Conservation (phyloP, 2,797 vertebrate species). For the Danio aesculapii region DNA sequence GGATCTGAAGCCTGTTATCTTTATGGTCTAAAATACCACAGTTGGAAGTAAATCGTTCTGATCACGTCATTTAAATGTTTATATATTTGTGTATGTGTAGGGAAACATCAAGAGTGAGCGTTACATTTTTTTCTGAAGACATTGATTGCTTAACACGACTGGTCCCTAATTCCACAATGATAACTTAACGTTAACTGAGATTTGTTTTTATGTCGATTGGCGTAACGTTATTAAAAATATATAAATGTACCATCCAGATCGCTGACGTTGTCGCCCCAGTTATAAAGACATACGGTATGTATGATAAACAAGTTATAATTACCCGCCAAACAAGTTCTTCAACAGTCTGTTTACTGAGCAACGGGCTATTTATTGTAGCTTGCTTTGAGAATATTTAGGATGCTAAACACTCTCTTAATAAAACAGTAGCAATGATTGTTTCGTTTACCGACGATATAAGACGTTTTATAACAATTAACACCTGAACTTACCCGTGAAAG, state of each 20-base stretch:
- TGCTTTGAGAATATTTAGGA: not conserved
- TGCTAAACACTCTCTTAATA: not conserved
- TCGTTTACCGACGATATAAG: not conserved
- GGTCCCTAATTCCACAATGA: not conserved
- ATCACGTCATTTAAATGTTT: not conserved
- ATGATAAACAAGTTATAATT: not conserved
- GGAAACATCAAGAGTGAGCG: not conserved
- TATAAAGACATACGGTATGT: not conserved
- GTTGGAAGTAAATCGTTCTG: not conserved
- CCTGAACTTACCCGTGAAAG: constrained; percentile 9
- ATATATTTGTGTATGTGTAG: not conserved
- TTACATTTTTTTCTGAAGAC: not conserved
- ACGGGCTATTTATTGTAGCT: not conserved
- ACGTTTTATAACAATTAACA: not conserved
- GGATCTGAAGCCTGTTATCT: constrained; percentile 4
- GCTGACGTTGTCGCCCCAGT: not conserved
- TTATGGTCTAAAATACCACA: constrained; percentile 10
- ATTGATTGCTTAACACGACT: not conserved
- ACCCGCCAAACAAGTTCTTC: constrained; percentile 32
- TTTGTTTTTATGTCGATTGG: not conserved
- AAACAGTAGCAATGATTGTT: not conserved
- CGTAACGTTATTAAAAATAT: not conserved
- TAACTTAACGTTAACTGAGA: not conserved
- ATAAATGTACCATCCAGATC: not conserved
- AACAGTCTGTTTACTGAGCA: not conserved